phyloP scores from a whole-genome alignment of 1,140 invertebrate species.

The Cephus cinctus region DNA sequence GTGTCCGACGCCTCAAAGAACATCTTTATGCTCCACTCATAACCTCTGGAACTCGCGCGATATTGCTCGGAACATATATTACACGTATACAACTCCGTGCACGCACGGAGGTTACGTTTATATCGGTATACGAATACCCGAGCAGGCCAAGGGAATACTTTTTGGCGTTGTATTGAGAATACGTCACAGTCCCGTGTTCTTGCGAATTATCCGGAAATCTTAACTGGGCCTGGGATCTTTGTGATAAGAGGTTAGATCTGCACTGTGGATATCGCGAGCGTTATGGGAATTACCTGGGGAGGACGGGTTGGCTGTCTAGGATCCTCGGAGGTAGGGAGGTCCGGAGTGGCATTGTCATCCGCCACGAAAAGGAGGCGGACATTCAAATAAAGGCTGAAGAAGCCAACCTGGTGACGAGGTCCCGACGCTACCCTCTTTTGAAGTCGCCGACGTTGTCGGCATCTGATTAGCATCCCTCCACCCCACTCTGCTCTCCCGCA shows the following conservation, averaged over 20 bases:
- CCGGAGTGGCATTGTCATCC: too few species aligned
- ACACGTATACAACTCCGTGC: slow-evolving; percentile 6
- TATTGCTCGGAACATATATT: slow-evolving; percentile 4
- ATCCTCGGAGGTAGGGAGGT: too few species aligned
- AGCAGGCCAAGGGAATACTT: slow-evolving; percentile 25
- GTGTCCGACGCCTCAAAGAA: slow-evolving; percentile 44
- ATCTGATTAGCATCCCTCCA: slow-evolving; percentile 55
- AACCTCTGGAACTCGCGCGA: background rate
- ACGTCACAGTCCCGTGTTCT: too few species aligned
- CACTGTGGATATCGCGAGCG: too few species aligned
- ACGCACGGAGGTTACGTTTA: too few species aligned
- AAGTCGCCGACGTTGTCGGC: slow-evolving; percentile 51
- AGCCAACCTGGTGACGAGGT: slow-evolving; percentile 42
- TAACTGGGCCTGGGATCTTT: too few species aligned
- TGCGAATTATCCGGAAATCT: too few species aligned
- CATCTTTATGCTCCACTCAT: slow-evolving; percentile 39
- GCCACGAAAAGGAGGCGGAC: too few species aligned
- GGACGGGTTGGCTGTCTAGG: too few species aligned
- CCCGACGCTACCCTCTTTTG: slow-evolving; percentile 47
- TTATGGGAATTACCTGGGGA: too few species aligned
- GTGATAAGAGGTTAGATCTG: too few species aligned
- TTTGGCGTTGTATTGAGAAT: too few species aligned
- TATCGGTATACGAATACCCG: slow-evolving; percentile 34
- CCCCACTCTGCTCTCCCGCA: slow-evolving; percentile 1
- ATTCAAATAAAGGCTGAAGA: slow-evolving; percentile 48